phyloP scores from a whole-genome alignment of 1,140 invertebrate species.

The Trypoxylus dichotomus region DNA sequence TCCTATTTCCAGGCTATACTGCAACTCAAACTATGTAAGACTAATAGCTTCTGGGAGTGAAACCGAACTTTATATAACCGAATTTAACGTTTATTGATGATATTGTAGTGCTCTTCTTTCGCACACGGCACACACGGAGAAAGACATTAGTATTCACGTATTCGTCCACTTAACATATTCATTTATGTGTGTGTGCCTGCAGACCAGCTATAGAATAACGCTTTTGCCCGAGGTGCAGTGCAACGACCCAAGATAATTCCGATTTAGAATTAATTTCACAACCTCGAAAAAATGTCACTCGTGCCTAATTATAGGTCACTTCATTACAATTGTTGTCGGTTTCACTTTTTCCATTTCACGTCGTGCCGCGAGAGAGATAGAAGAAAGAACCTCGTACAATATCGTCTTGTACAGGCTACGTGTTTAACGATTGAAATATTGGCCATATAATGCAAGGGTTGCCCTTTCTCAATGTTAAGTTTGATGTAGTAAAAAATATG shows the following conservation, averaged over 20 bases:
- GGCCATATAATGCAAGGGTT: too few relatives aligned
- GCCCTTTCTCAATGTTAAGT: too few relatives aligned
- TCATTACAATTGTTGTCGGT: neutral
- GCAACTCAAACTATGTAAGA: too few relatives aligned
- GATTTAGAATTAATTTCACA: conserved; percentile 2
- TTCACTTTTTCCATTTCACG: conserved; percentile 3
- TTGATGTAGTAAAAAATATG: too few relatives aligned
- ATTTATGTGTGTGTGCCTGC: neutral
- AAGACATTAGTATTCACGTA: neutral
- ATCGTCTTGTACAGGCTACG: too few relatives aligned
- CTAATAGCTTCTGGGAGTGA: too few relatives aligned
- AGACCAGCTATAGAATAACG: neutral
- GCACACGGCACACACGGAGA: neutral
- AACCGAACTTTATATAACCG: too few relatives aligned
- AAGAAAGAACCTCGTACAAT: too few relatives aligned
- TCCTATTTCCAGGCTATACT: too few relatives aligned
- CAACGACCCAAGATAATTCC: neutral
- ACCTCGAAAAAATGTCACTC: neutral
- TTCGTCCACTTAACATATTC: neutral
- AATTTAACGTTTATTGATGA: too few relatives aligned
- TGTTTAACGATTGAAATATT: too few relatives aligned
- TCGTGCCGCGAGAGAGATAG: neutral
- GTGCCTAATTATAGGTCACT: conserved; percentile 6
- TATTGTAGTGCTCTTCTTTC: too few relatives aligned
- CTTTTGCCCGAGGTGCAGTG: neutral